phyloP scores from a whole-genome alignment of 2,113 vertebrate species.

The Cariama cristata region DNA sequence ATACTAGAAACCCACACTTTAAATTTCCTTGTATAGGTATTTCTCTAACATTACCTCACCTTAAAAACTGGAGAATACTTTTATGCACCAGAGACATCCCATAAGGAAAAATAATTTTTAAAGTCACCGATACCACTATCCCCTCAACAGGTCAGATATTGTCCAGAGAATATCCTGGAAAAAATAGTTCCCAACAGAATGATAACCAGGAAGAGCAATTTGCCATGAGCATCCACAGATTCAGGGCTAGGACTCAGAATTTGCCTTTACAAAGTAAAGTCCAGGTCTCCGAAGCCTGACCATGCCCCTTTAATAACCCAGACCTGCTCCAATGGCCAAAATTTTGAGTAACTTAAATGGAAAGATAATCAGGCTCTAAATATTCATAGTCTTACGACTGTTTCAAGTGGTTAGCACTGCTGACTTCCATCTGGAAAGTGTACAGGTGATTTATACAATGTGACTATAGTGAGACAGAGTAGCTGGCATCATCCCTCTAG shows the following conservation, averaged over 20 bases:
- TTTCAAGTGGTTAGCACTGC: not conserved
- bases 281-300: not conserved
- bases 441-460: not conserved
- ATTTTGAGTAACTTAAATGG: not conserved
- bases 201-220: not conserved
- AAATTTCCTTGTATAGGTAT: not conserved
- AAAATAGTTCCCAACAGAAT: not conserved
- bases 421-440: not conserved
- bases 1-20: not conserved
- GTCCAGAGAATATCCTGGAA: not conserved
- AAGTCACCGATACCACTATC: not conserved
- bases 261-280: not conserved
- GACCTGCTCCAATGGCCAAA: not conserved
- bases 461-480: not conserved
- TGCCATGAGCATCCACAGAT: fast-evolving
- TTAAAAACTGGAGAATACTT: not conserved
- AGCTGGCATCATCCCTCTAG: not conserved
- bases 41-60: not conserved
- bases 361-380: not conserved
- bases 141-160: not conserved
- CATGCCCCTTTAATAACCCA: not conserved
- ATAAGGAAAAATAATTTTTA: not conserved
- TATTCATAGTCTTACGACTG: not conserved
- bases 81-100: not conserved
- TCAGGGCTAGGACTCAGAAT: not conserved